Evolutionary conservation across 2,797 vertebrate species (phyloP), one percentile per base, ranked within the genome.

Genomic region (Ctenopoma multispine): DNA sequence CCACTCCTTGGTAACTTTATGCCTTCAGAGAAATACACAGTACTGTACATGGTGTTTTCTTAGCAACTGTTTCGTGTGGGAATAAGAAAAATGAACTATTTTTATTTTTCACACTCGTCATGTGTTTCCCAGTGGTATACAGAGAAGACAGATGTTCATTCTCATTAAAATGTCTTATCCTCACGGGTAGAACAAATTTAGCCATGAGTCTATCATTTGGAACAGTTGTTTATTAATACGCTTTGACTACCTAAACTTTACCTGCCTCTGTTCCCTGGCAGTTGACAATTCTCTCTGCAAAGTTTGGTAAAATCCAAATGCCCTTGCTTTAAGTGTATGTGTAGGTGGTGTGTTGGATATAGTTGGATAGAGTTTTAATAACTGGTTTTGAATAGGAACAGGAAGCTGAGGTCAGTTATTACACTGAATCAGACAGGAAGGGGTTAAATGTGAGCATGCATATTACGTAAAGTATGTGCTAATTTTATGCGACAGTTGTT

Each of bases 171-270:
- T 50, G 50, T 51, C 74, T 66, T 7, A 8, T 69, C 75, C 87
- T 79, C 87, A 69, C 75, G 88, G 75, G 88, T 69, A 14, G 78
- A 82, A 79, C 71, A 87, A 63, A 88, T 87, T 82, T 86, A 89
- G 80, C 75, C 69, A 72, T 17, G 51, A 81, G 66, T 85, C 74
- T 38, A 41, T 81, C 72, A 80, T 65, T 82, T 0, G 63, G 86
- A 83, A 86, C 76, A 69, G 11, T 79, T 75, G 67, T 75, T 80
- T 82, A 83, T 71, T 64, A 71, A 69, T 65, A 48, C 66, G 49
- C 61, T 31, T 15, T 4, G 24, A 77, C 44, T 24, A 18, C 44
- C 72, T 27, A 49, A 68, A 84, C 54, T 77, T 73, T 53, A 60
- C n/a, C 7, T 10, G 29, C 67, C 62, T 78, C 41, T 27, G 47